Evolutionary conservation across 1,140 invertebrate genomes (phyloP).

Genomic region (Stenopsyche tienmushanensis): DNA sequence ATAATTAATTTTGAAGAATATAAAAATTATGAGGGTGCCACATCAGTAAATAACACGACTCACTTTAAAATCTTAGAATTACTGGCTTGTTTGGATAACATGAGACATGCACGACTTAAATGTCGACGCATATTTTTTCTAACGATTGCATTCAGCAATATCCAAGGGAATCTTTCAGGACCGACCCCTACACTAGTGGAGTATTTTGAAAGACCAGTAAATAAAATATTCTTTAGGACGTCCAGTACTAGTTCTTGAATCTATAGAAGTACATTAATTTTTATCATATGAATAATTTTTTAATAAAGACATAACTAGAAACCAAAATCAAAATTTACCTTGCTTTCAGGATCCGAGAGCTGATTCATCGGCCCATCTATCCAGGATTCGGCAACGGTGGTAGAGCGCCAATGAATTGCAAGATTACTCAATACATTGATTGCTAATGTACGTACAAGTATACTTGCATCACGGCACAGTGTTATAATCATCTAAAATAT

Average conservation of each 20-base stretch:
- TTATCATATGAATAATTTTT: background rate
- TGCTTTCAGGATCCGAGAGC: constrained; percentile 49
- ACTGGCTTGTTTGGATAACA: constrained; percentile 37
- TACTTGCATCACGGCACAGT: constrained; percentile 50
- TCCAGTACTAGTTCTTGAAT: constrained; percentile 50
- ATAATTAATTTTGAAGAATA: constrained; percentile 12
- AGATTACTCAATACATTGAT: constrained; percentile 47
- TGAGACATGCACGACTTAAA: constrained; percentile 48
- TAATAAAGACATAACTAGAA: background rate
- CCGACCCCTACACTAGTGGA: background rate
- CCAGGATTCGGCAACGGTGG: constrained; percentile 47
- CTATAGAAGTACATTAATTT: constrained; percentile 37
- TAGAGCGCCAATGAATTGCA: constrained; percentile 37
- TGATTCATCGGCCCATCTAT: constrained; percentile 51
- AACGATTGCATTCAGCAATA: constrained; percentile 47
- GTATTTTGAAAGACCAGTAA: constrained; percentile 44
- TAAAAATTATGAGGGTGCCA: background rate
- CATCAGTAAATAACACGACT: background rate
- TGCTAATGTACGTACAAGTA: constrained; percentile 48
- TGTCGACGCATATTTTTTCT: constrained; percentile 50
- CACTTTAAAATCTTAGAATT: background rate
- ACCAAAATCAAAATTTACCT: constrained; percentile 26
- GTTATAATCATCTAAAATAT: constrained; percentile 46
- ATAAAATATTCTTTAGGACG: constrained; percentile 45
- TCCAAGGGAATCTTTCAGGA: constrained; percentile 45